These are phyloP conservation scores for Trachelus tabidus DNA, from an alignment of 2,888 invertebrate species.

Conservation along the genomic window DNA sequence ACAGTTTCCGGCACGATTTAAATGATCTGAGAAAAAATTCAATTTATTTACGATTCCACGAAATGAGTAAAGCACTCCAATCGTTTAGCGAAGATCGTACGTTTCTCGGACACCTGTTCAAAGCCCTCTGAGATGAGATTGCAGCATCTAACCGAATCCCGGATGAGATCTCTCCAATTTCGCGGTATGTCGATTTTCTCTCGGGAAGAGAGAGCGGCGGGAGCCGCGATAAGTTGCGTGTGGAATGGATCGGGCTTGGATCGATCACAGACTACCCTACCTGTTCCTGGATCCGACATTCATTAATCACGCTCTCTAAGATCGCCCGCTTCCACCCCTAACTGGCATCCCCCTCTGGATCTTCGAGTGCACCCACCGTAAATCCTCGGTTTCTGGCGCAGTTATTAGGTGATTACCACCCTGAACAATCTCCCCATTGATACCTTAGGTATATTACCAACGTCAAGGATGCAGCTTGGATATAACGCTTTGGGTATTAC, in stretches of 20 bases:
- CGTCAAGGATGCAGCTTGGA: background rate
- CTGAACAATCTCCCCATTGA: slow-evolving; percentile 20
- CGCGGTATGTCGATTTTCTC: slow-evolving; percentile 7
- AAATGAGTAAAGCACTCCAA: background rate
- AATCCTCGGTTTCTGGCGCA: background rate
- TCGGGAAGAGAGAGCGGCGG: background rate
- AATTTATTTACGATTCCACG: background rate
- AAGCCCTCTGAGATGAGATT: background rate
- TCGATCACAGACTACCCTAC: background rate
- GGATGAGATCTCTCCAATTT: slow-evolving; percentile 5
- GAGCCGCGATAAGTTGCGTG: background rate
- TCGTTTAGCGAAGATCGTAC: background rate
- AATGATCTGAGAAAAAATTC: background rate
- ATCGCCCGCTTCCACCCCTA: background rate
- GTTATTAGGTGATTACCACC: slow-evolving; percentile 24
- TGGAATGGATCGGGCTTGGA: background rate
- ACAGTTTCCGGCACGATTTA: background rate
- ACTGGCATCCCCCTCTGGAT: background rate
- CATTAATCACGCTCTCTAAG: slow-evolving; percentile 9
- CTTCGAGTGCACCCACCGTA: background rate
- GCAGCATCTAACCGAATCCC: background rate
- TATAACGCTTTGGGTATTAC: background rate
- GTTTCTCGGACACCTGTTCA: background rate
- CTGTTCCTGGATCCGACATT: background rate
- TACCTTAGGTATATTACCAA: background rate